A percentile compares a stretch with the other conserved stretches of the same genome.
phyloP scores from a whole-genome alignment of 1,140 invertebrate species.

The Bombus pascuorum region DNA sequence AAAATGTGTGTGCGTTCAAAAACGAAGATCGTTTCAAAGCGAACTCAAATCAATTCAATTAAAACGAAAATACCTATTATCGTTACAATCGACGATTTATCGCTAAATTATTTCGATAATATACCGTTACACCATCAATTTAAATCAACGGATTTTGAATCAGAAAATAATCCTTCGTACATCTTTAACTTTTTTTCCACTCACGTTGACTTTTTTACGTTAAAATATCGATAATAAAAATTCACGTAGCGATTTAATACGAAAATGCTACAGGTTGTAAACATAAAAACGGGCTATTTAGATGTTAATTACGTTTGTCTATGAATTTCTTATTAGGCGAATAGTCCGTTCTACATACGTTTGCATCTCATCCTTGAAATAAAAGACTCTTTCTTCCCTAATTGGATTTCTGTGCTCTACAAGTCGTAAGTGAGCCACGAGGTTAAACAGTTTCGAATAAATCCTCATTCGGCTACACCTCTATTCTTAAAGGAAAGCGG shows the following conservation, averaged over 20 bases:
- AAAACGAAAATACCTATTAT: background rate
- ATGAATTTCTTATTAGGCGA: background rate
- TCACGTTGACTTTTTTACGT: no score
- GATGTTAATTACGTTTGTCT: no score
- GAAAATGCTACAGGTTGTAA: no score
- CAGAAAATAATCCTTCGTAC: background rate
- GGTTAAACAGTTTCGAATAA: slow-evolving; percentile 19
- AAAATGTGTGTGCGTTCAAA: background rate
- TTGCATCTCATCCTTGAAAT: slow-evolving; percentile 1
- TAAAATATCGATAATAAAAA: no score
- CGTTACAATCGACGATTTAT: background rate
- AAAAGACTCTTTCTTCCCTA: slow-evolving; percentile 16
- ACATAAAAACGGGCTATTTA: no score
- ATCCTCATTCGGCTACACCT: background rate
- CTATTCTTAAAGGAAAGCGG: background rate
- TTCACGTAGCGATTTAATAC: no score
- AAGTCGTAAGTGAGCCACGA: slow-evolving; percentile 31
- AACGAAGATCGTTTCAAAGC: background rate
- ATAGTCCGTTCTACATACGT: background rate
- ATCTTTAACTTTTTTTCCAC: no score
- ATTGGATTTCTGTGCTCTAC: background rate
- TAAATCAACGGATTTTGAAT: no score
- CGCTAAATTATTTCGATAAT: background rate
- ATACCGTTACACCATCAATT: no score
- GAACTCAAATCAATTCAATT: background rate